Conservation (phyloP, 1,140 invertebrate genomes). For the Brachionus asplanchnoidis region DNA sequence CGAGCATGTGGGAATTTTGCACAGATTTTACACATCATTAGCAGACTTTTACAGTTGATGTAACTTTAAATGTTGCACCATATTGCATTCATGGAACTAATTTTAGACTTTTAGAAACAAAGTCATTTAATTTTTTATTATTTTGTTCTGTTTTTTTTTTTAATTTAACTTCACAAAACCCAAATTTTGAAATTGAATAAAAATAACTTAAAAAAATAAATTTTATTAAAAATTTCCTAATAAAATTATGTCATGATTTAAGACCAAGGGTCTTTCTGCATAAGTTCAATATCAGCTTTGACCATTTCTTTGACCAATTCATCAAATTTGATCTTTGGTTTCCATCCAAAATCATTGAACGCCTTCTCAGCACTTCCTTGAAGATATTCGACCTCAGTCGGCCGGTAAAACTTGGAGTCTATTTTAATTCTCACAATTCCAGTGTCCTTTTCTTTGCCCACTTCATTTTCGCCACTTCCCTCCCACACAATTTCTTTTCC, state of each 20-base stretch:
- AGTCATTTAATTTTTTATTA: too few relatives aligned
- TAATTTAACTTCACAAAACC: too few relatives aligned
- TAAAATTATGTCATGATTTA: conserved; percentile 37
- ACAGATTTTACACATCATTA: too few relatives aligned
- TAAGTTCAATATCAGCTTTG: conserved; percentile 80
- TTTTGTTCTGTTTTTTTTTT: too few relatives aligned
- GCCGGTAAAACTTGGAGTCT: conserved; percentile 90
- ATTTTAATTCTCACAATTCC: conserved; percentile 78
- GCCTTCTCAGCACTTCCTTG: conserved; percentile 87
- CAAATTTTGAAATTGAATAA: too few relatives aligned
- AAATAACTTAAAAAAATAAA: not conserved
- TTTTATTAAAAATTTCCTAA: not conserved
- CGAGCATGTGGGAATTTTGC: too few relatives aligned
- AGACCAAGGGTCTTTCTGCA: conserved; percentile 75
- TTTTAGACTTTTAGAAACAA: too few relatives aligned
- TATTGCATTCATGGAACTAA: too few relatives aligned
- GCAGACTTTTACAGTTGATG: too few relatives aligned
- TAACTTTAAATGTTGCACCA: too few relatives aligned
- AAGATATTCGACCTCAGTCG: conserved; percentile 84
- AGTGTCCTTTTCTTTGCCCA: conserved; percentile 75
- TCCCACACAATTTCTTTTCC: conserved; percentile 72
- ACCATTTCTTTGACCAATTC: conserved; percentile 91
- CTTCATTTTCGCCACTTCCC: conserved; percentile 76
- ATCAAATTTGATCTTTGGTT: conserved; percentile 74
- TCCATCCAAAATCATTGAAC: conserved; percentile 76